These are phyloP conservation scores for Brachypteracias leptosomus DNA, from an alignment of 2,113 vertebrate species.

Conservation along the genomic window DNA sequence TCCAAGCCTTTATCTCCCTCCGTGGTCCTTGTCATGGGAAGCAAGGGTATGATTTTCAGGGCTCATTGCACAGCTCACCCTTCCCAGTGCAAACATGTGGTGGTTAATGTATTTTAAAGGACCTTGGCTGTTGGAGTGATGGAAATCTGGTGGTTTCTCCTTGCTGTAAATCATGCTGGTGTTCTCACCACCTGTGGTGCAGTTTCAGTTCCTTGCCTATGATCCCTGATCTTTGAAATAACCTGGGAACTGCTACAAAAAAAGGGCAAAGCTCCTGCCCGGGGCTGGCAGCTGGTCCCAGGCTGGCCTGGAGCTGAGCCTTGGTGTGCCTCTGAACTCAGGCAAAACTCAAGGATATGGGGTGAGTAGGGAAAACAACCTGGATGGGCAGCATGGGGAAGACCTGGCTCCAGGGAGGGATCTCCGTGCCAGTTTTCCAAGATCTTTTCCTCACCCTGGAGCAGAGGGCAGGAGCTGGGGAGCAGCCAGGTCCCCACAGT, in stretches of 20 bases:
- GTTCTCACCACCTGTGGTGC: not conserved
- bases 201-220: not conserved
- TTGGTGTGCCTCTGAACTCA: not conserved
- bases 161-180: not conserved
- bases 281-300: not conserved
- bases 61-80: fast-evolving
- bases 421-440: not conserved
- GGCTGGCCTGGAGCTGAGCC: not conserved
- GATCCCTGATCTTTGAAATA: not conserved
- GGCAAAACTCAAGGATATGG: fast-evolving
- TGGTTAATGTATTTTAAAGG: not conserved
- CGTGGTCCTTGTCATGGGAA: not conserved
- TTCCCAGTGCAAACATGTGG: not conserved
- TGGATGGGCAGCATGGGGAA: fast-evolving
- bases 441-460: not conserved
- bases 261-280: not conserved
- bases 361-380: not conserved
- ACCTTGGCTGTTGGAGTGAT: not conserved
- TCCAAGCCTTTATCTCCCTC: not conserved
- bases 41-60: not conserved
- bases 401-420: not conserved
- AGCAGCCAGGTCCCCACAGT: not conserved
- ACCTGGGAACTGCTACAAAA: not conserved
- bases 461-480: not conserved
- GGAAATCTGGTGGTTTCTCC: not conserved